phyloP scores from a whole-genome alignment of 2,888 invertebrate species.

The Apodemia zela region DNA sequence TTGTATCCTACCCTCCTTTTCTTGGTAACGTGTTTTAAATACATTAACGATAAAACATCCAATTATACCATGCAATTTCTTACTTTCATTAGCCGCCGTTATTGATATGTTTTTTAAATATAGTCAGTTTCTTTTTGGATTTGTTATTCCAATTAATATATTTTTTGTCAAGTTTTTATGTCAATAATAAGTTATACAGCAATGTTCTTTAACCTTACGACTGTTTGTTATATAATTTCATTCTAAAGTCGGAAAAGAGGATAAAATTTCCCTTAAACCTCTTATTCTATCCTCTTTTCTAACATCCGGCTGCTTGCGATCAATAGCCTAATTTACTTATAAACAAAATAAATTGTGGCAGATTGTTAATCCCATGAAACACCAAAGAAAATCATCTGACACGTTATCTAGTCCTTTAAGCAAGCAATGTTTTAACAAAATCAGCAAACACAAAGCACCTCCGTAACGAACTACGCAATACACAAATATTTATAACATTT shows the following conservation, averaged over 20 bases:
- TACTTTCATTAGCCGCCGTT: background rate
- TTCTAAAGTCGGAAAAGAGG: constrained; percentile 11
- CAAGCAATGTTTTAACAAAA: constrained; percentile 30
- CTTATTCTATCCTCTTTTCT: constrained; percentile 14
- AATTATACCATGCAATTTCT: background rate
- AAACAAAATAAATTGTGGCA: constrained; percentile 7
- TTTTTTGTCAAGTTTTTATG: background rate
- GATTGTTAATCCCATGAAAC: background rate
- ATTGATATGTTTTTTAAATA: background rate
- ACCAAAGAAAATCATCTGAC: constrained; percentile 12
- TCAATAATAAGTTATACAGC: constrained; percentile 6
- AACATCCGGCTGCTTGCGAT: background rate
- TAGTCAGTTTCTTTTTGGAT: background rate
- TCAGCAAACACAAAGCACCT: constrained; percentile 55
- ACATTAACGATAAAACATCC: background rate
- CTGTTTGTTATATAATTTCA: background rate
- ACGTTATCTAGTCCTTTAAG: constrained; percentile 12
- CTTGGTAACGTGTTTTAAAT: background rate
- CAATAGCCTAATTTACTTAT: constrained; percentile 1
- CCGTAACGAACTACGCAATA: constrained; percentile 41
- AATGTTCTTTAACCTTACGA: background rate
- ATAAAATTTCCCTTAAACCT: constrained; percentile 3
- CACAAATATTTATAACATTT: constrained; percentile 38
- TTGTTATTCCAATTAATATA: background rate
- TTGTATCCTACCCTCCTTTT: background rate